Evolutionary conservation across 1,140 invertebrate species (phyloP), one percentile per base, ranked within the genome.

Genomic region (Cotesia glomerata): DNA sequence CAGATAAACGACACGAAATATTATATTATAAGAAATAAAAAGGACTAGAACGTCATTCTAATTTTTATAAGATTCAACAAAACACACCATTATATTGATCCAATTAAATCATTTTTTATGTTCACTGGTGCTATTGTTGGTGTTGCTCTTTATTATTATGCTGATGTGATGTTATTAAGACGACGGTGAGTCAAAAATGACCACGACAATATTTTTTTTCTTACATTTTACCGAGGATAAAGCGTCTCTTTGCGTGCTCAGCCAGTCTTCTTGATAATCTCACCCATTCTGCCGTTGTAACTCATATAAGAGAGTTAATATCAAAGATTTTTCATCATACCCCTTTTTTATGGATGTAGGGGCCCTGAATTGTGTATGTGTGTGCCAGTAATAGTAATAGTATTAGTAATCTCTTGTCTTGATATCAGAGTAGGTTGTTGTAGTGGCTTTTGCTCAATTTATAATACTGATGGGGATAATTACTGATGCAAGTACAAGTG

Each of bases 401-500:
- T n/a, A n/a, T n/a, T 39, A 39, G 36, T 39, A 39, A 39, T 39
- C 36, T 39, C 39, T 45, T 45, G 39, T 45, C 39, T 45, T 45
- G 39, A 45, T 45, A 45, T 11, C 39, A 45, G 39, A 45, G 39
- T 45, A 45, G 39, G 39, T 45, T 45, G 5, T 45, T 45, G 39
- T 11, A 45, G 39, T 45, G 11, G 39, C 7, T 45, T 45, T 45
- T 45, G 39, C 39, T 45, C 7, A 45, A 11, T 45, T 45, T 45
- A 45, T 45, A 45, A 45, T 45, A 45, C 39, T 45, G 39, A 45
- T 45, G 18, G 11, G 34, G 59, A 59, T 69, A 69, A 69, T 69
- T 69, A 69, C 54, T 39, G 54, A 69, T 69, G 67, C 13, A 39
- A 36, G 54, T 58, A 69, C 67, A 61, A 69, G 34, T 45, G 54